Evolutionary conservation across 2,888 invertebrate species (phyloP).

Genomic region (Conchocele bisecta): DNA sequence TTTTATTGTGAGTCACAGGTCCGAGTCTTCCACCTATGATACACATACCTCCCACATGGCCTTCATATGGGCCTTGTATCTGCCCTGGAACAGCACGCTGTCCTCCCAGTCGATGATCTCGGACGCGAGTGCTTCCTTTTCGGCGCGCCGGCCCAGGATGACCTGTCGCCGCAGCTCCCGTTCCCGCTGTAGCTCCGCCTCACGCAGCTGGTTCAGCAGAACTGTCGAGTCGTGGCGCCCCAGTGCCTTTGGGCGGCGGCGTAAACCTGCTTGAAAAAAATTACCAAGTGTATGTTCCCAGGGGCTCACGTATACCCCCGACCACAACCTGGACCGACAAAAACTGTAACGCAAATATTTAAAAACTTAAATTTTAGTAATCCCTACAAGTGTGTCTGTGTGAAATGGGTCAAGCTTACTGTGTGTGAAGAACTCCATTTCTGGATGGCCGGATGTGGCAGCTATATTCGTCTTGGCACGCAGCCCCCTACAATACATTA

Average conservation of each 20-base stretch:
- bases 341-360: too few relatives aligned
- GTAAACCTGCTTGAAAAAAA: too few relatives aligned
- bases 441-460: conserved; percentile 68
- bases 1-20: background rate
- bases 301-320: too few relatives aligned
- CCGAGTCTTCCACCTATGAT: background rate
- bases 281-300: too few relatives aligned
- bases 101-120: conserved; percentile 84
- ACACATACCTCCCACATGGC: conserved; percentile 85
- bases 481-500: conserved; percentile 77
- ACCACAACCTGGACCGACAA: too few relatives aligned
- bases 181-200: conserved; percentile 80
- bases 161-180: conserved; percentile 77
- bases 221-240: conserved; percentile 77
- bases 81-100: conserved; percentile 81
- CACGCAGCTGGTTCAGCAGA: conserved; percentile 80
- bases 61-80: conserved; percentile 82
- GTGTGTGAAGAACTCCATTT: too few relatives aligned
- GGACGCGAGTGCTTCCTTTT: conserved; percentile 82
- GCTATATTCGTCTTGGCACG: conserved; percentile 80
- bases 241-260: conserved; percentile 67
- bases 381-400: too few relatives aligned
- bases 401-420: too few relatives aligned
- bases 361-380: too few relatives aligned
- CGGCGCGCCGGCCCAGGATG: conserved; percentile 81